Conservation (phyloP, 37 sponge, comb jelly and placozoan species). For the Eunapius fragilis region DNA sequence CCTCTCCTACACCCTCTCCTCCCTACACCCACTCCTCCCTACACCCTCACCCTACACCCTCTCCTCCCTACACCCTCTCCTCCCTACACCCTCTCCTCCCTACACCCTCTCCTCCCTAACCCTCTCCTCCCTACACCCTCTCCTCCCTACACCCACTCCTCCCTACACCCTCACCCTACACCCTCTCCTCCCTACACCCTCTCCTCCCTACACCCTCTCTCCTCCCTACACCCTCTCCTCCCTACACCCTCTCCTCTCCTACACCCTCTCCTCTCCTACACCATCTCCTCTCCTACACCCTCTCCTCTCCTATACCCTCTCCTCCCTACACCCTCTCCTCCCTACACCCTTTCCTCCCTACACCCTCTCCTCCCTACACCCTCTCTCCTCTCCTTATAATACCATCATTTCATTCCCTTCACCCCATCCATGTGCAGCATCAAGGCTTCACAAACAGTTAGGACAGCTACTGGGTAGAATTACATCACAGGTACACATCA, state of each 20-base stretch:
- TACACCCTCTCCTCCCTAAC: neutral
- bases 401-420: neutral
- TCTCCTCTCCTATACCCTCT: neutral
- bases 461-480: constrained; percentile 56
- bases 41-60: neutral
- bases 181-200: neutral
- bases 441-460: constrained; percentile 21
- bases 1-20: neutral
- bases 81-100: neutral
- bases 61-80: neutral
- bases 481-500: constrained; percentile 17
- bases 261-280: neutral
- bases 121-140: neutral
- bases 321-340: neutral
- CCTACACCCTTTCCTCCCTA: neutral
- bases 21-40: neutral
- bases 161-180: neutral
- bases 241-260: neutral
- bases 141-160: neutral
- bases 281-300: neutral
- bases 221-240: neutral
- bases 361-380: neutral
- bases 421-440: neutral
- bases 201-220: neutral
- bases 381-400: too few relatives aligned